Evolutionary conservation across 2,113 vertebrate genomes (phyloP), one percentile per base, ranked within the genome.

Genomic region (Seriola dumerili): DNA sequence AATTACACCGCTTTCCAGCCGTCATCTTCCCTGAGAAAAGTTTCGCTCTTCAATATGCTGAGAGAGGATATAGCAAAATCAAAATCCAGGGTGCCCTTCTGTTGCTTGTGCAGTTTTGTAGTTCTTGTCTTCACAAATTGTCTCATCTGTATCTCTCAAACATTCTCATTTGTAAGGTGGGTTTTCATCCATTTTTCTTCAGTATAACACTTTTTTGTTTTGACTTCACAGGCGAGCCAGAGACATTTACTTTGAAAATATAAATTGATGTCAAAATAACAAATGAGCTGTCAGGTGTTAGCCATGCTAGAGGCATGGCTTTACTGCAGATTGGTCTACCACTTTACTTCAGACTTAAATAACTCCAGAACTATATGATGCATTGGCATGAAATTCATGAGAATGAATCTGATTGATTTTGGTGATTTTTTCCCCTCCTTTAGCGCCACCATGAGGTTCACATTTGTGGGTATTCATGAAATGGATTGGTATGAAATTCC

Each of bases 1-100:
- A 90, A 93, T 87, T 86, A 85, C 80, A 81, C 42, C 25, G 73
- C 48, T 64, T 67, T 75, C 61, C 78, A 88, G 85, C 78, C 78
- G 79, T 91, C 79, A 64, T 4, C 29, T 62, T 75, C 32, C 40
- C 36, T 32, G 40, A 50, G 63, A 77, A 70, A 66, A 88, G 59
- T 77, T 73, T 62, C n/a, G 52, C 54, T 66, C n/a, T 80, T 13
- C 29, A 77, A 32, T 44, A 36, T 72, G 10, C 34, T 42, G 9
- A 8, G 5, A 34, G 21, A 14, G 36, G 46, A 21, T 42, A 42
- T 25, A 67, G 61, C 23, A 50, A 68, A 46, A 54, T 65, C 55
- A 29, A 74, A 77, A 65, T 54, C 67, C 36, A 29, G 78, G 42
- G 69, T 23, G 54, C 11, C 54, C 34, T 64, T 58, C 17, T 54